Conservation (phyloP, 2,797 vertebrate genomes). For the Eulemur rubriventer region DNA sequence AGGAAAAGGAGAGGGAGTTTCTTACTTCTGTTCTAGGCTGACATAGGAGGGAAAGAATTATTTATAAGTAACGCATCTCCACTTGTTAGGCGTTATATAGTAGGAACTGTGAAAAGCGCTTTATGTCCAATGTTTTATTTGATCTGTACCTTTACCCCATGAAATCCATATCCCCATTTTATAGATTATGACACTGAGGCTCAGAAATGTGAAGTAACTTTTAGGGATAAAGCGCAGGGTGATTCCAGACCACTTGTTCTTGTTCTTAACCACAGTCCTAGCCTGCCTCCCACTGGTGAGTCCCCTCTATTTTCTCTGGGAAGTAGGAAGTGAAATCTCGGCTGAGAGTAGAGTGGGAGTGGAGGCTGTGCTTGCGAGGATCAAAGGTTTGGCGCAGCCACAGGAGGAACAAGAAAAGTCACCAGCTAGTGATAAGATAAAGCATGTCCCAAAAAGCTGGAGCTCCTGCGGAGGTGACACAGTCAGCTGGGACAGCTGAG, state of each 20-base stretch:
- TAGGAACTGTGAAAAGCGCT: not conserved
- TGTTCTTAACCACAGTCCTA: not conserved
- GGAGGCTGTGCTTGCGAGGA: not conserved
- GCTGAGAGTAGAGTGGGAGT: not conserved
- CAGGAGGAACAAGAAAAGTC: not conserved
- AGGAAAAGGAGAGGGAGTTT: not conserved
- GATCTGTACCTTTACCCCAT: not conserved
- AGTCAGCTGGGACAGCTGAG: no score
- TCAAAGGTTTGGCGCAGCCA: not conserved
- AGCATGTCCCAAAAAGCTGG: not conserved
- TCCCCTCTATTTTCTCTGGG: not conserved
- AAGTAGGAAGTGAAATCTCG: not conserved
- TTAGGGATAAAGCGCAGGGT: not conserved
- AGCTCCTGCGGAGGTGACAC: not conserved
- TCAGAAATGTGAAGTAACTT: not conserved
- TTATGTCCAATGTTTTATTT: not conserved
- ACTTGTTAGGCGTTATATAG: not conserved
- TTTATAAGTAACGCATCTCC: not conserved
- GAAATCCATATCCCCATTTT: not conserved
- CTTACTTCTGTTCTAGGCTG: not conserved
- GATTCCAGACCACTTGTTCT: not conserved
- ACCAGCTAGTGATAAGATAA: not conserved
- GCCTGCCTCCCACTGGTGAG: not conserved
- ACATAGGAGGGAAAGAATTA: no score
- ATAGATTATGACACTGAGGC: not conserved